Evolutionary conservation across 2,888 invertebrate species (phyloP), one percentile per base, ranked within the genome.

Genomic region (Gibbula magus): DNA sequence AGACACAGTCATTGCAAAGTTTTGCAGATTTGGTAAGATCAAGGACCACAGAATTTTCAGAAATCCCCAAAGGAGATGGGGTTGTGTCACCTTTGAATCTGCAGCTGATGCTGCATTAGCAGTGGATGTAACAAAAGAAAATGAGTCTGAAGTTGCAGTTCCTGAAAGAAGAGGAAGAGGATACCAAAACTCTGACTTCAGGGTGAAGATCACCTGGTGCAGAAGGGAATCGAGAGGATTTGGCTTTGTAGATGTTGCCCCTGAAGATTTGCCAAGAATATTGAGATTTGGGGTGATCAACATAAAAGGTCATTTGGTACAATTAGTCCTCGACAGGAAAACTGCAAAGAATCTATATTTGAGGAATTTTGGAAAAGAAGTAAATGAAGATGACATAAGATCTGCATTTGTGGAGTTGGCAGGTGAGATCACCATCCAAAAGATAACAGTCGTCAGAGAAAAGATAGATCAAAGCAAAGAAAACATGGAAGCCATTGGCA

Each of bases 191-290:
- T 74, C 66, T 16, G 52, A 75, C 22, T 88, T 87, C 79, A 84
- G 85, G 45, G 79, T 87, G 8, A 83, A 82, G 32, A 29, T 90
- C 8, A 82, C 82, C 16, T 89, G 88, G 89, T 84, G 82, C 29
- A 81, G 90, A 66, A 79, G 91, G 74, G 80, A 74, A 56, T 79
- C 84, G 0, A 86, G 82, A 77, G 88, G 87, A 18, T 80, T 83
- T 79, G 89, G 86, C 0, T 90, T 84, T 81, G 86, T 87, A 13
- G 61, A 76, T 18, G 76, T 88, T 20, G 75, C 78, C 18, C 81
- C 81, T 13, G 86, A 84, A 54, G 85, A 85, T 35, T 8, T 82
- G 7, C 39, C 81, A 10, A 0, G 13, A 3, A 61, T 73, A 16
- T 20, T 76, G 5, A 18, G 1, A 39, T 25, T 20, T 7, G 20